These are phyloP conservation scores for Lycopodina hypogea DNA, from an alignment of 37 sponge, comb jelly and placozoan species.

Conservation along the genomic window DNA sequence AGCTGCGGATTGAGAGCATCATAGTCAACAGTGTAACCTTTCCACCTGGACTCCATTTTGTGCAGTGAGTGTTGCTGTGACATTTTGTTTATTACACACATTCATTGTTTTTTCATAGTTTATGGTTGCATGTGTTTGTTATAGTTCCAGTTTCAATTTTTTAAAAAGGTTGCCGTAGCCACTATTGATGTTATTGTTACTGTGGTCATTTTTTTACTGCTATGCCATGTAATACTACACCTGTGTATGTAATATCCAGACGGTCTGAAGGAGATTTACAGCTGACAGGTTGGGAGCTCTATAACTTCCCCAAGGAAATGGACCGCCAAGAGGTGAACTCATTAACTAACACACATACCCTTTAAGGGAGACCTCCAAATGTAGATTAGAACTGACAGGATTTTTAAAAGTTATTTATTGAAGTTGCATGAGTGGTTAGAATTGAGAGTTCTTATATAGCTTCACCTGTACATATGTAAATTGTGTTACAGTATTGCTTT, in stretches of 20 bases:
- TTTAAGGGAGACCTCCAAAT: neutral
- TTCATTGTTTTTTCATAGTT: neutral
- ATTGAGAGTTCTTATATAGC: no score
- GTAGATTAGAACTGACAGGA: neutral
- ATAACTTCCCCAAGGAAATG: constrained; percentile 68
- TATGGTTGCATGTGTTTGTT: no score
- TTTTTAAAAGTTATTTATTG: neutral
- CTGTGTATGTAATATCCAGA: no score
- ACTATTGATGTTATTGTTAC: no score
- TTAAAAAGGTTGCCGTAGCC: no score
- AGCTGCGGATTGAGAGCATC: constrained; percentile 38
- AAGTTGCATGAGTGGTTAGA: neutral
- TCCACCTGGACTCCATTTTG: constrained; percentile 53
- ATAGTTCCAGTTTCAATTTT: no score
- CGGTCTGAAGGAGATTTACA: neutral
- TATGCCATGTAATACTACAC: no score
- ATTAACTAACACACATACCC: neutral
- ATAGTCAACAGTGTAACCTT: constrained; percentile 48
- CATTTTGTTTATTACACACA: neutral
- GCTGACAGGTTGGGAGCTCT: constrained; percentile 57
- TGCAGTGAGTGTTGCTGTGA: constrained; percentile 32
- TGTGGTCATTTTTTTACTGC: no score
- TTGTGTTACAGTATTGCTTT: no score
- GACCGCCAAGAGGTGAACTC: constrained; percentile 51
- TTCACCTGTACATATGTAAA: no score